phyloP scores from a whole-genome alignment of 2,888 invertebrate species.

The Apodemia mormo region DNA sequence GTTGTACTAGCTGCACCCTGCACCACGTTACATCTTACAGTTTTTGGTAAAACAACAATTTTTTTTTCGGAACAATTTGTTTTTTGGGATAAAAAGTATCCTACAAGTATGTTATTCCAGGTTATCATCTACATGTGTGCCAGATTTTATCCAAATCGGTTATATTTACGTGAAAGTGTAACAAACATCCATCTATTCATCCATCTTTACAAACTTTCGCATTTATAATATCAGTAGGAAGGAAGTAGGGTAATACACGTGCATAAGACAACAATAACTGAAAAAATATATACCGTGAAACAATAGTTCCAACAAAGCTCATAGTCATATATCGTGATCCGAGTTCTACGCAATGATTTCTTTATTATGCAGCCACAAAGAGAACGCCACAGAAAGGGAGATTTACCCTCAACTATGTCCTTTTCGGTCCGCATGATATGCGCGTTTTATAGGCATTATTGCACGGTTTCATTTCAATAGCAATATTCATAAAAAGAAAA shows the following conservation, averaged over 20 bases:
- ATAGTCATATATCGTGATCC: constrained; percentile 42
- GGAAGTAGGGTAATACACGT: background rate
- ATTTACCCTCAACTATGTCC: constrained; percentile 63
- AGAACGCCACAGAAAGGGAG: constrained; percentile 63
- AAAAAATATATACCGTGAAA: constrained; percentile 14
- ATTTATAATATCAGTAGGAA: too few species aligned
- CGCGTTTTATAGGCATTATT: constrained; percentile 64
- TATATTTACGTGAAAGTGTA: too few species aligned
- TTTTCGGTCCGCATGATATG: constrained; percentile 55
- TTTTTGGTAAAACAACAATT: too few species aligned
- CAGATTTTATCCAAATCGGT: too few species aligned
- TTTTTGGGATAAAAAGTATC: too few species aligned
- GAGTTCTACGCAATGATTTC: constrained; percentile 51
- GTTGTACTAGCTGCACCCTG: too few species aligned
- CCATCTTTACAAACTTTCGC: too few species aligned
- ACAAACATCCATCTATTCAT: too few species aligned
- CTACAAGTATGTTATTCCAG: too few species aligned
- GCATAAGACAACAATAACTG: constrained; percentile 19
- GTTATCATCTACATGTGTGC: too few species aligned
- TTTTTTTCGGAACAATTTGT: too few species aligned
- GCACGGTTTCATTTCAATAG: constrained; percentile 22
- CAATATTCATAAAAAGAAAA: constrained; percentile 10
- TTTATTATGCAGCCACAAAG: constrained; percentile 60
- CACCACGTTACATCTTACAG: too few species aligned
- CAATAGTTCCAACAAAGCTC: constrained; percentile 29